A percentile compares a stretch with the other conserved stretches of the same genome.
These are phyloP conservation scores for Syngnathus acus DNA, from an alignment of 2,797 vertebrate genomes.

Conservation along the genomic window DNA sequence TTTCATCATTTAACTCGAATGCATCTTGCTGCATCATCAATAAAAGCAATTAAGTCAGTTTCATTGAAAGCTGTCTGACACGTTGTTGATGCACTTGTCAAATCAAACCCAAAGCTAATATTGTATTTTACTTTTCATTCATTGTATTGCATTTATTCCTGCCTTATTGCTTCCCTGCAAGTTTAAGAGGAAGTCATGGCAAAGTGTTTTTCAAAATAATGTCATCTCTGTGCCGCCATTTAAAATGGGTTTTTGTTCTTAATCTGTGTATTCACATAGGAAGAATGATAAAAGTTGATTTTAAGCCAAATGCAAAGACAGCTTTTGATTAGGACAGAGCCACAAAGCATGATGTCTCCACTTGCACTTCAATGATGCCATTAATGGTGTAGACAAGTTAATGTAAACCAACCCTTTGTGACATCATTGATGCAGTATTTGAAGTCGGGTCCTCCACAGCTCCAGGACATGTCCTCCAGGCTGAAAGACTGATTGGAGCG, in stretches of 20 bases:
- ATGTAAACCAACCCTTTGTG: conserved; percentile 73
- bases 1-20: background rate
- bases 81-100: background rate
- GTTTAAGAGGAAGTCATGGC: no score
- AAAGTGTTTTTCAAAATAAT: no score
- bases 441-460: conserved; percentile 83
- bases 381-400: background rate
- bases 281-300: background rate
- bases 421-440: conserved; percentile 87
- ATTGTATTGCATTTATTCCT: no score
- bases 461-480: conserved; percentile 94
- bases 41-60: background rate
- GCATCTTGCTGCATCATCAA: background rate
- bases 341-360: background rate
- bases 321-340: background rate
- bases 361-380: background rate
- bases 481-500: conserved; percentile 94
- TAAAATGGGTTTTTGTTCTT: no score
- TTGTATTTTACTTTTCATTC: no score
- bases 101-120: no score
- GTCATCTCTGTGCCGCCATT: no score
- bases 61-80: background rate
- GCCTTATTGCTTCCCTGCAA: no score
- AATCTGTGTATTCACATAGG: background rate
- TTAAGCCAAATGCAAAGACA: background rate